These are phyloP conservation scores for Drosophila nr. medialis DNA, from an alignment of 2,888 invertebrate genomes.

Conservation along the genomic window DNA sequence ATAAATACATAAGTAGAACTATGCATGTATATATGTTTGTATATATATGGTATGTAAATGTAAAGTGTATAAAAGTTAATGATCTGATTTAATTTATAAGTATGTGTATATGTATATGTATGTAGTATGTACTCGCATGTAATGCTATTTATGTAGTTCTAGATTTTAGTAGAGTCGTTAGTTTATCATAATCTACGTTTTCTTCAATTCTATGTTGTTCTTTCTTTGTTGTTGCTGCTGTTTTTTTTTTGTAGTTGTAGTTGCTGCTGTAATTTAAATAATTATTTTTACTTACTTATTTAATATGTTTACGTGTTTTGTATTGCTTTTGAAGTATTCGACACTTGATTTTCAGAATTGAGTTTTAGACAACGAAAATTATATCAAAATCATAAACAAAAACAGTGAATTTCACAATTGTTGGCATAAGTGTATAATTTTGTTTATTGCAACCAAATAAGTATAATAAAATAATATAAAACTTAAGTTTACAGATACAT, in stretches of 20 bases:
- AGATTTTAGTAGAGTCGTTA: slow-evolving; percentile 51
- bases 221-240: slow-evolving; percentile 6
- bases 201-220: slow-evolving; percentile 12
- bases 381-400: slow-evolving; percentile 7
- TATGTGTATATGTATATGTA: slow-evolving; percentile 47
- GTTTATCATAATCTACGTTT: slow-evolving; percentile 35
- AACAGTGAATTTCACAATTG: slow-evolving; percentile 3
- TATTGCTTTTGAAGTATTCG: slow-evolving; percentile 69
- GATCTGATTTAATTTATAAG: slow-evolving; percentile 62
- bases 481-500: slow-evolving; percentile 14
- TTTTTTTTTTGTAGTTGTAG: slow-evolving; percentile 3
- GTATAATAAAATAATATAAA: slow-evolving; percentile 35
- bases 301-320: slow-evolving; percentile 50
- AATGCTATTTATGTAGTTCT: slow-evolving; percentile 46
- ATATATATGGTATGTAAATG: slow-evolving; percentile 66
- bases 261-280: slow-evolving; percentile 20
- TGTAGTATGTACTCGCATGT: slow-evolving; percentile 47
- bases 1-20: slow-evolving; percentile 15
- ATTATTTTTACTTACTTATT: slow-evolving; percentile 29
- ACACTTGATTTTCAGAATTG: slow-evolving; percentile 37
- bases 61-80: slow-evolving; percentile 80
- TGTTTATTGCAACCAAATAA: slow-evolving; percentile 34
- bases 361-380: neutral
- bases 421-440: slow-evolving; percentile 9
- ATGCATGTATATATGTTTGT: slow-evolving; percentile 41